Base-by-base conservation (phyloP, 2,888 invertebrate genomes). In the Aphodius granarius region DNA sequence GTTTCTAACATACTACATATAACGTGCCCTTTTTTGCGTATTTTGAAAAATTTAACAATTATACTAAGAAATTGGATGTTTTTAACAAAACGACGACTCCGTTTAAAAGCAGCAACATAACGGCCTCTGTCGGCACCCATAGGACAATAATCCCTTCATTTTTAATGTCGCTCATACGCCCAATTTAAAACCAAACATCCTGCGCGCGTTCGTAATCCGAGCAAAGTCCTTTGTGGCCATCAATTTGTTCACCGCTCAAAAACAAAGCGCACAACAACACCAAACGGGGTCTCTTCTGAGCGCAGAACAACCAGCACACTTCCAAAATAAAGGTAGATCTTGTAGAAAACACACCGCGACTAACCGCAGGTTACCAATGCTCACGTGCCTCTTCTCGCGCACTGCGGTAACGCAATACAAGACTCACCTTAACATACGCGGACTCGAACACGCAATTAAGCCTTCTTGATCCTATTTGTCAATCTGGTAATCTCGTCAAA, bases 401-500 rank as follows among this genome's bases (percentile, higher is more conserved):
- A n/a, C n/a, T n/a, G n/a, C n/a, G n/a, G n/a, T n/a, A n/a, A n/a
- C n/a, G n/a, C n/a, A n/a, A n/a, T n/a, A n/a, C n/a, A n/a, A n/a
- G n/a, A n/a, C n/a, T n/a, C n/a, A n/a, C n/a, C n/a, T n/a, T n/a
- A 43, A 43, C 43, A 43, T 43, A 43, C 43, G 70, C 76, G 77
- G 79, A 81, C 82, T 82, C 82, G 82, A 83, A 84, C 84, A 84
- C 82, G 83, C 83, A 84, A 85, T 85, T 85, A 85, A 85, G 84
- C 81, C 82, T 82, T 82, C 83, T 83, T 84, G 83, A 85, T 85
- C 86, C 85, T 85, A 85, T 86, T 86, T 86, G 86, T 86, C 86
- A 86, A 86, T 86, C 85, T 83, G 81, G 84, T 86, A 86, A 86
- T 85, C 85, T 85, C 84, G 85, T 86, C 86, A 85, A 84, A 85